Evolutionary conservation across 2,113 vertebrate species (phyloP).

Genomic region (Pheucticus melanocephalus): DNA sequence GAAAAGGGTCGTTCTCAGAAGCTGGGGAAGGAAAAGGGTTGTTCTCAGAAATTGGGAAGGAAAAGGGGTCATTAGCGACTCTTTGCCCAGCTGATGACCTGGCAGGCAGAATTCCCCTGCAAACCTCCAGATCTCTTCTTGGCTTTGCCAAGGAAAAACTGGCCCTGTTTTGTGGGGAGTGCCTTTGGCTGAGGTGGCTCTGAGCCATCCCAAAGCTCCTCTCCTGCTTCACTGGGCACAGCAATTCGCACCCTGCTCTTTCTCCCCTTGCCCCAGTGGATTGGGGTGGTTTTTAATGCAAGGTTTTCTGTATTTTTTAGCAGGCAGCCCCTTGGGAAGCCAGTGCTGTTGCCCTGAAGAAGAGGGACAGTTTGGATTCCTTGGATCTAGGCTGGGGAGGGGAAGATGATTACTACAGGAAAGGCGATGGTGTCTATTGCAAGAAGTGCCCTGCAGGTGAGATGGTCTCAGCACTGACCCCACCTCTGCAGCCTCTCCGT

Average conservation of each 20-base stretch:
- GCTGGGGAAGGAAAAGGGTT: too few species aligned
- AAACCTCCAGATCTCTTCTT: neutral
- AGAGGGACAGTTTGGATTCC: neutral
- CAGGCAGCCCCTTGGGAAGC: fast-evolving
- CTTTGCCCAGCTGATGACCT: neutral
- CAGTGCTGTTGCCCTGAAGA: fast-evolving
- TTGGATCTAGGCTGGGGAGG: neutral
- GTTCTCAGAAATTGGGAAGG: neutral
- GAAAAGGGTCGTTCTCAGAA: too few species aligned
- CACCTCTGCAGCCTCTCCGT: fast-evolving
- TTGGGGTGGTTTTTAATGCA: neutral
- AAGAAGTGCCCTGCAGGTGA: neutral
- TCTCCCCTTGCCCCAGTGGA: fast-evolving
- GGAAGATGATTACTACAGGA: neutral
- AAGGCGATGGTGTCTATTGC: fast-evolving
- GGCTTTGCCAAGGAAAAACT: neutral
- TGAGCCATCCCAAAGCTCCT: neutral
- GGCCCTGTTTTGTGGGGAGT: fast-evolving
- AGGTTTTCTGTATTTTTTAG: fast-evolving
- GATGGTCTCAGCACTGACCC: fast-evolving
- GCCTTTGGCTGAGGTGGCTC: neutral
- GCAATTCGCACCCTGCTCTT: neutral
- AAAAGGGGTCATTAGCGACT: neutral
- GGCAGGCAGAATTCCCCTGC: neutral
- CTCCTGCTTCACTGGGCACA: neutral